Conservation (phyloP, 2,888 invertebrate genomes). For the Pseudococcus jackbeardsleyi region DNA sequence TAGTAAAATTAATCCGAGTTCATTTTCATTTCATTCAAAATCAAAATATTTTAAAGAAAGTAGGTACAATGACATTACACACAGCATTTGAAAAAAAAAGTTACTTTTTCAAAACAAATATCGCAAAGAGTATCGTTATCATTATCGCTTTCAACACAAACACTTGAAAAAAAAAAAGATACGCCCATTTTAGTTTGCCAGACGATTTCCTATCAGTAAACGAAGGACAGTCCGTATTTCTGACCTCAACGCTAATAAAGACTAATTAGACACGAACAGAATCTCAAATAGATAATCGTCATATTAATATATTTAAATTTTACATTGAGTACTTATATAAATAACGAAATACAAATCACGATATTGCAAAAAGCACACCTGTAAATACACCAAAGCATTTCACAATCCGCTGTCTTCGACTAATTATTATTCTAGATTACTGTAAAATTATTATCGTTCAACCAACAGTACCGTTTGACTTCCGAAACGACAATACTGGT, state of each 20-base stretch:
- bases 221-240: not conserved
- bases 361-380: slow-evolving; percentile 38
- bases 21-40: too few species aligned
- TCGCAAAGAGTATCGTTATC: too few species aligned
- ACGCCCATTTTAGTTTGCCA: not conserved
- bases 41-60: too few species aligned
- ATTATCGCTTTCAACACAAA: too few species aligned
- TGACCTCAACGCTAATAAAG: not conserved
- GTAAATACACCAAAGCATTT: slow-evolving; percentile 31
- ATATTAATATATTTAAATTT: slow-evolving; percentile 34
- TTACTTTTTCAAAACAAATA: too few species aligned
- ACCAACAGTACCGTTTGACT: slow-evolving; percentile 9
- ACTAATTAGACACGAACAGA: not conserved
- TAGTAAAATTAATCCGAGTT: too few species aligned
- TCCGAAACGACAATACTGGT: slow-evolving; percentile 30
- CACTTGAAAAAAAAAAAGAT: not conserved
- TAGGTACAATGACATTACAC: too few species aligned
- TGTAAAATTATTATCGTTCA: slow-evolving; percentile 32
- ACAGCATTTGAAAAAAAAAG: too few species aligned
- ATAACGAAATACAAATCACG: slow-evolving; percentile 44
- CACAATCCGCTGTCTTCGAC: not conserved
- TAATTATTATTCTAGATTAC: slow-evolving; percentile 3
- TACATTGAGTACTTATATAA: slow-evolving; percentile 20
- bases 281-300: not conserved
- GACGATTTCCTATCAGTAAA: not conserved